Conservation (phyloP, 2,113 vertebrate species). For the Gymnocephalus cernua region DNA sequence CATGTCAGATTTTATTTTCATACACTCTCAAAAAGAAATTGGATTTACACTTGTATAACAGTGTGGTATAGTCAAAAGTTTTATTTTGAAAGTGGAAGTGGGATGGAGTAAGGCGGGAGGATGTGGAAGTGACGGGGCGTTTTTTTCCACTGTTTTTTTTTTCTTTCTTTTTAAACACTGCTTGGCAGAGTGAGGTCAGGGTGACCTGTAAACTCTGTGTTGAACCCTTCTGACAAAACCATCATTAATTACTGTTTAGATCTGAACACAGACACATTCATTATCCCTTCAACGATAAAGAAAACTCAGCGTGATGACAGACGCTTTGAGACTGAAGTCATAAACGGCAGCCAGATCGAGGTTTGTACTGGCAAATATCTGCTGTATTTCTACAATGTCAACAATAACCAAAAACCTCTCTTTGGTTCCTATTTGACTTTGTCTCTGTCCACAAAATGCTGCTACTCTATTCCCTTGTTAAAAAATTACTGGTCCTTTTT, state of each 20-base stretch:
- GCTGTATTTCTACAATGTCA: conserved; percentile 51
- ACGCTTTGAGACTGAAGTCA: conserved; percentile 44
- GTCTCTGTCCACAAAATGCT: conserved; percentile 66
- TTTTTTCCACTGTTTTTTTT: background rate
- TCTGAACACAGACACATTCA: conserved; percentile 17
- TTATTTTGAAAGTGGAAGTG: conserved; percentile 44
- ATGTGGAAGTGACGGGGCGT: conserved; percentile 60
- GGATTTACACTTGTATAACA: background rate
- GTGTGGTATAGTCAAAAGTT: background rate
- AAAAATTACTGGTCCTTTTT: conserved; percentile 73
- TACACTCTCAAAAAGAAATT: conserved; percentile 15
- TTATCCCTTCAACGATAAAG: conserved; percentile 58
- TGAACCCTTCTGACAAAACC: conserved; percentile 35
- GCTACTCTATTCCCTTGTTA: conserved; percentile 72
- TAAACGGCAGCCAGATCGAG: conserved; percentile 48
- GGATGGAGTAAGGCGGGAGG: conserved; percentile 30
- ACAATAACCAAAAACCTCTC: conserved; percentile 54
- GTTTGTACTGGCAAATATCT: conserved; percentile 67
- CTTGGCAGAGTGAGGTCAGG: conserved; percentile 19
- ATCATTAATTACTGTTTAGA: conserved; percentile 34
- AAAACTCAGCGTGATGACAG: conserved; percentile 53
- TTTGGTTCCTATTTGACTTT: conserved; percentile 43
- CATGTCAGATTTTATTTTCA: conserved; percentile 37
- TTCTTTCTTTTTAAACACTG: conserved; percentile 1
- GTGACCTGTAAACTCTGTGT: conserved; percentile 21